phyloP scores from a whole-genome alignment of 2,888 invertebrate genomes.

The Hypsopygia costalis region DNA sequence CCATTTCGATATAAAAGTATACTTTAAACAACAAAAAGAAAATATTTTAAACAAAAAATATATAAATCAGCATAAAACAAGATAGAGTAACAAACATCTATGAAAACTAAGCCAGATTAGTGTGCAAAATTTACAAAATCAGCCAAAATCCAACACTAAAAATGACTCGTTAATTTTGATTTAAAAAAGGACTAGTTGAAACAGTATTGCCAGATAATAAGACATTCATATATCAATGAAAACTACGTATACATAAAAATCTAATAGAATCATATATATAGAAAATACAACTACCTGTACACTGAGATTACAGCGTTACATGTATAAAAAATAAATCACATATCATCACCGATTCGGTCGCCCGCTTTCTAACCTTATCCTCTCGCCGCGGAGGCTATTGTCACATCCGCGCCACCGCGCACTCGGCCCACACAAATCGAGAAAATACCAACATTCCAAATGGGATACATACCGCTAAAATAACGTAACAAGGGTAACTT shows the following conservation, averaged over 20 bases:
- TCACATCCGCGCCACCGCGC: slow-evolving; percentile 25
- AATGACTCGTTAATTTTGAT: slow-evolving; percentile 64
- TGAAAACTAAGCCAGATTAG: slow-evolving; percentile 27
- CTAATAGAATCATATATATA: slow-evolving; percentile 51
- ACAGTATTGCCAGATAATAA: slow-evolving; percentile 62
- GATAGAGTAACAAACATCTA: slow-evolving; percentile 51
- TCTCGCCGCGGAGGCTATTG: slow-evolving; percentile 25
- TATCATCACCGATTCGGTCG: slow-evolving; percentile 43
- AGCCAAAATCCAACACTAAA: slow-evolving; percentile 35
- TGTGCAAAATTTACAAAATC: slow-evolving; percentile 28
- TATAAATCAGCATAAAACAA: slow-evolving; percentile 53
- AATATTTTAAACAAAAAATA: slow-evolving; percentile 71
- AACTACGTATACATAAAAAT: slow-evolving; percentile 58
- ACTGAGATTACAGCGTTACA: slow-evolving; percentile 64
- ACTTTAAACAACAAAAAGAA: slow-evolving; percentile 66
- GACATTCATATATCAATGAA: slow-evolving; percentile 45
- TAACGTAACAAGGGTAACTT: slow-evolving; percentile 70
- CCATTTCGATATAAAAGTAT: slow-evolving; percentile 75
- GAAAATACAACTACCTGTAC: slow-evolving; percentile 52
- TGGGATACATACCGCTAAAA: slow-evolving; percentile 40
- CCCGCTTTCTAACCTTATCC: slow-evolving; percentile 22
- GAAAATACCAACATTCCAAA: slow-evolving; percentile 41
- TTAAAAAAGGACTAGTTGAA: slow-evolving; percentile 62
- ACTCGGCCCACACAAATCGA: slow-evolving; percentile 40
- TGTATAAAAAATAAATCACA: slow-evolving; percentile 71